These are phyloP conservation scores for Brachirus orientalis DNA, from an alignment of 2,113 vertebrate genomes.

Conservation along the genomic window DNA sequence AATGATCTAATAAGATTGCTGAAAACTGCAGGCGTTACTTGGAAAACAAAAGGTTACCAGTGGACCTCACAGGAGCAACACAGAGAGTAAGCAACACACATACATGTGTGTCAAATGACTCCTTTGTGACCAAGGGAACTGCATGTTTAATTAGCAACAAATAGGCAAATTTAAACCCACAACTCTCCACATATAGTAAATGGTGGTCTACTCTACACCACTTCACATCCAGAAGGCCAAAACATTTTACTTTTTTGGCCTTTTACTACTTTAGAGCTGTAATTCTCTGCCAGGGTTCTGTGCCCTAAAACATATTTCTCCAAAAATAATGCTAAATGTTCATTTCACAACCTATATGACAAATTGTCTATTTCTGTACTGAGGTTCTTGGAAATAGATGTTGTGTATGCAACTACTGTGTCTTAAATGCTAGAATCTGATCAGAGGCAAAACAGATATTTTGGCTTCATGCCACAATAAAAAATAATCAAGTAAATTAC, in stretches of 20 bases:
- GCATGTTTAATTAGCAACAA: not conserved
- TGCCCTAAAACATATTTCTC: slow-evolving; percentile 1
- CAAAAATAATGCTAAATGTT: not conserved
- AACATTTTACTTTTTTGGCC: not conserved
- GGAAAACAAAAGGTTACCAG: too few species aligned
- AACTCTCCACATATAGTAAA: too few species aligned
- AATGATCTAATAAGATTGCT: too few species aligned
- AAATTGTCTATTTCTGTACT: slow-evolving; percentile 10
- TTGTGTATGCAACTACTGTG: not conserved
- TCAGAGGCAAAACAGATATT: not conserved
- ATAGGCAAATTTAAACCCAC: too few species aligned
- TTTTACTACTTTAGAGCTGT: slow-evolving; percentile 2
- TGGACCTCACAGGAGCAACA: slow-evolving; percentile 5
- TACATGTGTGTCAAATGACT: slow-evolving; percentile 5
- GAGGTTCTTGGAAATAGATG: not conserved
- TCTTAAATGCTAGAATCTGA: not conserved
- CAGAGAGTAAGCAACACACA: not conserved
- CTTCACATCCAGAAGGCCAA: not conserved
- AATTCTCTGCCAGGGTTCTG: slow-evolving; percentile 5
- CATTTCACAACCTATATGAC: not conserved
- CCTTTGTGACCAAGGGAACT: not conserved
- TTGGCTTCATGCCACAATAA: too few species aligned
- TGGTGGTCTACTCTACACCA: too few species aligned
- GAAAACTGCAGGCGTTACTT: too few species aligned
- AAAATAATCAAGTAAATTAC: too few species aligned